Evolutionary conservation across 2,797 vertebrate species (phyloP).

Genomic region (Amazona finschi): DNA sequence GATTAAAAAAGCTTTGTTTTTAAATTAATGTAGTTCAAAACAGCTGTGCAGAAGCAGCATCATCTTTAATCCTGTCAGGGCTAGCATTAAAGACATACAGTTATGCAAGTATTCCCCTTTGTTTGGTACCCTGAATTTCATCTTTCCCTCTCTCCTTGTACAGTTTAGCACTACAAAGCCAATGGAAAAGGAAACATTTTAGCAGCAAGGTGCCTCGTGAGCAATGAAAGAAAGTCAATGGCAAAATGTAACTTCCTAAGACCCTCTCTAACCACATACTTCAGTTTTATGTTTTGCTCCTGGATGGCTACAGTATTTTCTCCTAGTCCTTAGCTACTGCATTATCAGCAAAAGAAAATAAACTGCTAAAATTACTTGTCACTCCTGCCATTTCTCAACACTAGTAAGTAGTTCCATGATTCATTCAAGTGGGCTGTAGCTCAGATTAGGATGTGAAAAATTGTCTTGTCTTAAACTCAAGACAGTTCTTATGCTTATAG

Average conservation of each 20-base stretch:
- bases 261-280: not conserved
- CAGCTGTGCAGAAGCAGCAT: not conserved
- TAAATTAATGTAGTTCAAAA: not conserved
- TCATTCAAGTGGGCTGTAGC: not conserved
- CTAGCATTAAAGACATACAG: not conserved
- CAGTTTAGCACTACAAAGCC: not conserved
- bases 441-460: not conserved
- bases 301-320: not conserved
- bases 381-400: not conserved
- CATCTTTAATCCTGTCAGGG: not conserved
- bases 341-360: not conserved
- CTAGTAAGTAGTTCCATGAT: not conserved
- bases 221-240: not conserved
- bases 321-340: not conserved
- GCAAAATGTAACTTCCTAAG: not conserved
- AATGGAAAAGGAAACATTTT: not conserved
- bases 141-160: not conserved
- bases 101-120: not conserved
- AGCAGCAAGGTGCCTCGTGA: not conserved
- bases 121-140: not conserved
- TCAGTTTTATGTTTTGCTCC: not conserved
- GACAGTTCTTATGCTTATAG: not conserved
- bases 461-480: not conserved
- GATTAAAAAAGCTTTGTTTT: not conserved
- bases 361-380: not conserved